These are phyloP conservation scores for Cryptocephalus moraei DNA, from an alignment of 2,888 invertebrate genomes.

Conservation along the genomic window DNA sequence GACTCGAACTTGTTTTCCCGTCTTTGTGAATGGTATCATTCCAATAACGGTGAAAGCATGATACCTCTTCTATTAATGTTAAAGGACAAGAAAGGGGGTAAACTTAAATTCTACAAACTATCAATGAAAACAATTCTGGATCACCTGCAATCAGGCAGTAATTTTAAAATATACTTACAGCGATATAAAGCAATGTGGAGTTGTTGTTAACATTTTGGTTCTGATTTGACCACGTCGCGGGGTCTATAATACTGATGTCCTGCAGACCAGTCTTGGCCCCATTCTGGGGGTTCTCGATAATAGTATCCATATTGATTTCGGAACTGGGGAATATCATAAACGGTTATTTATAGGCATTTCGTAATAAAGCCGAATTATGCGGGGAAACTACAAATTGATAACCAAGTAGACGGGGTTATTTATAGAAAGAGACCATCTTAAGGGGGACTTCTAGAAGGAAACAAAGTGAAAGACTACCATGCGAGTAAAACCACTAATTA, in stretches of 20 bases:
- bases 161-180: slow-evolving; percentile 23
- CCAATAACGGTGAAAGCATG: too few relatives aligned
- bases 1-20: too few relatives aligned
- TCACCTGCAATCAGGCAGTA: neutral
- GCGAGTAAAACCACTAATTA: too few relatives aligned
- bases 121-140: too few relatives aligned
- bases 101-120: too few relatives aligned
- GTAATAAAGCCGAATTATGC: neutral
- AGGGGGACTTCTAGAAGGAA: too few relatives aligned
- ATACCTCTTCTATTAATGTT: slow-evolving; percentile 1
- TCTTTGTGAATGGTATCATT: too few relatives aligned
- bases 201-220: slow-evolving; percentile 20
- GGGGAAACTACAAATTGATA: too few relatives aligned
- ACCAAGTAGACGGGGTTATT: neutral
- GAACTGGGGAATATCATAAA: neutral
- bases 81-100: neutral
- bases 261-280: slow-evolving; percentile 19
- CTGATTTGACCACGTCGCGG: slow-evolving; percentile 20
- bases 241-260: slow-evolving; percentile 22
- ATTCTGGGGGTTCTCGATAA: slow-evolving; percentile 24
- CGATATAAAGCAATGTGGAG: slow-evolving; percentile 32
- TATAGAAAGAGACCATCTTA: slow-evolving; percentile 17
- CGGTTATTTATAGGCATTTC: slow-evolving; percentile 6
- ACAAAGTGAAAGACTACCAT: too few relatives aligned
- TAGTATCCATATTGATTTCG: slow-evolving; percentile 24